Conservation (phyloP, 2,888 invertebrate species). For the Eupithecia subumbrata region DNA sequence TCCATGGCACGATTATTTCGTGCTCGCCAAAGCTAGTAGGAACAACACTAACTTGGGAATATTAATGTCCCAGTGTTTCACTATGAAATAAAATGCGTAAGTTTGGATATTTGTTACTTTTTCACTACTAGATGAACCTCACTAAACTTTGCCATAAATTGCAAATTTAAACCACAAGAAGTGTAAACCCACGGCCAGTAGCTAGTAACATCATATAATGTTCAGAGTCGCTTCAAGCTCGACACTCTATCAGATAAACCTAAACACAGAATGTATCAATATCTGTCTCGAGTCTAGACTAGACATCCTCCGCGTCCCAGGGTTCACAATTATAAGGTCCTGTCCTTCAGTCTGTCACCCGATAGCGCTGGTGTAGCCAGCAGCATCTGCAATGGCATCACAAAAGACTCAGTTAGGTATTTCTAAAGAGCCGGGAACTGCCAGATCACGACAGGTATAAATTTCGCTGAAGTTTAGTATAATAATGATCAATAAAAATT, state of each 20-base stretch:
- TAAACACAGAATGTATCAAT: background rate
- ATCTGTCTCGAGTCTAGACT: slow-evolving; percentile 15
- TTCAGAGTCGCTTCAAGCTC: background rate
- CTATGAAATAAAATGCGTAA: background rate
- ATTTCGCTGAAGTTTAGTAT: background rate
- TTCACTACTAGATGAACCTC: background rate
- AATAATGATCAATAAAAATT: background rate
- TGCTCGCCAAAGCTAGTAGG: background rate
- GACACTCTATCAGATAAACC: slow-evolving; percentile 1
- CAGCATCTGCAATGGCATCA: background rate
- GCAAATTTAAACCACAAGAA: background rate
- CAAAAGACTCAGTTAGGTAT: background rate
- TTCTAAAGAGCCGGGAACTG: background rate
- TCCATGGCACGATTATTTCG: background rate
- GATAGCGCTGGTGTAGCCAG: background rate
- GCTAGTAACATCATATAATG: background rate
- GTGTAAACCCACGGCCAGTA: background rate
- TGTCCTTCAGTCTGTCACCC: slow-evolving; percentile 33
- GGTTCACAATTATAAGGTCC: slow-evolving; percentile 23
- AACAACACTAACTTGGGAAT: background rate
- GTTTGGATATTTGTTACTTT: background rate
- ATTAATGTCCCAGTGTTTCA: background rate
- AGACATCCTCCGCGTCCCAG: background rate
- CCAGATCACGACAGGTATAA: background rate
- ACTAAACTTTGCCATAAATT: background rate